These are phyloP conservation scores for Euphonia xanthogaster DNA, from an alignment of 2,797 vertebrate species.

Conservation along the genomic window DNA sequence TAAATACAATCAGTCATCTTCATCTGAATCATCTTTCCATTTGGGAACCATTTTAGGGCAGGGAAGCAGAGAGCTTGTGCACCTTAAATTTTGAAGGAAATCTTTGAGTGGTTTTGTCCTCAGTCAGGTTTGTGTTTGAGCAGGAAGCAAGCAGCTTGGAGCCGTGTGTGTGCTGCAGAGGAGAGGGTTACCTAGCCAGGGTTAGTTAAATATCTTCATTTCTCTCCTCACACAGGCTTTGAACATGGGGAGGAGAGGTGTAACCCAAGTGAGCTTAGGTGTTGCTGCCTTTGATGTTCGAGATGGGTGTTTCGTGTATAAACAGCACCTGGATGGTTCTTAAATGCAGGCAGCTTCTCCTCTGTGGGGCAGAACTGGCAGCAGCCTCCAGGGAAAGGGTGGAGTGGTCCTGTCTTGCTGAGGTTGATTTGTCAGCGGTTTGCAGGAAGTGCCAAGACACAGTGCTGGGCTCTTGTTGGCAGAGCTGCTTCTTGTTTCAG, in stretches of 20 bases:
- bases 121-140: background rate
- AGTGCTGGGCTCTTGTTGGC: background rate
- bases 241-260: background rate
- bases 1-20: background rate
- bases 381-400: constrained; percentile 24
- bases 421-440: background rate
- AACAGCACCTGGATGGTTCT: constrained; percentile 31
- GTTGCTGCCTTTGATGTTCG: background rate
- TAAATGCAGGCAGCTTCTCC: background rate
- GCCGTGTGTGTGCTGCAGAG: background rate
- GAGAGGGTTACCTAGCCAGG: background rate
- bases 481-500: background rate
- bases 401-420: background rate
- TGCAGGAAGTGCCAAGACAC: background rate
- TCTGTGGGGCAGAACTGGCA: background rate
- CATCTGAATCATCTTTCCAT: background rate
- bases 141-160: background rate
- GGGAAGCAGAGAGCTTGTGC: background rate
- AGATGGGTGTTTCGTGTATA: background rate
- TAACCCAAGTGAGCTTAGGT: background rate
- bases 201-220: background rate
- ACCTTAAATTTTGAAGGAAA: background rate
- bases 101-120: background rate
- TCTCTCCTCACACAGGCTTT: background rate
- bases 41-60: background rate